A percentile compares a stretch with the other conserved stretches of the same genome.
Evolutionary conservation across 2,113 vertebrate genomes (phyloP).

Genomic region (Meleagris gallopavo): DNA sequence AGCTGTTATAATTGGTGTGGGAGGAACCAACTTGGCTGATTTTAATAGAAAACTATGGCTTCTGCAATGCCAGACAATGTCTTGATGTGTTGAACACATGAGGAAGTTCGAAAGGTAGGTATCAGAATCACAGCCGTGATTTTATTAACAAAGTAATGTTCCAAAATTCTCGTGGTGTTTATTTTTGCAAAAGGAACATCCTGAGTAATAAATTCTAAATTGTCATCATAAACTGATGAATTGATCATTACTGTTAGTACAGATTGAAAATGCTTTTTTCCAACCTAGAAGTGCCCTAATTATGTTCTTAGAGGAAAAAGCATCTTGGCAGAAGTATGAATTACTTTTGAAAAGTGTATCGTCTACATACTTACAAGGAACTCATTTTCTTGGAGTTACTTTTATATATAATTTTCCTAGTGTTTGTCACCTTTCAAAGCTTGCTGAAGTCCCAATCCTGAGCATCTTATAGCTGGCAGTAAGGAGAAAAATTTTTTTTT

Average conservation of each 20-base stretch:
- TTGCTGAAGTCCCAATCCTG: not conserved
- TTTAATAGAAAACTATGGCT: constrained; percentile 1
- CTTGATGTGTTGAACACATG: not conserved
- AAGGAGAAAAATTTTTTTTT: not conserved
- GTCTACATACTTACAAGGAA: not conserved
- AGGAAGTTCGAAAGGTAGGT: constrained; percentile 37
- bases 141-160: constrained; percentile 3
- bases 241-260: not conserved
- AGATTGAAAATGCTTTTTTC: not conserved
- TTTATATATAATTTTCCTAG: not conserved
- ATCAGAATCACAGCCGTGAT: not conserved
- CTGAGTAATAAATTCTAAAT: not conserved
- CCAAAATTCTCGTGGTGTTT: not conserved
- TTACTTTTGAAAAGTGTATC: not conserved
- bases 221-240: not conserved
- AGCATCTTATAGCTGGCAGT: not conserved
- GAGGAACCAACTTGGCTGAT: constrained; percentile 25
- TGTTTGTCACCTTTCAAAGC: not conserved
- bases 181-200: not conserved
- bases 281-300: not conserved
- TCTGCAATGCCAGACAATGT: not conserved
- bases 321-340: not conserved
- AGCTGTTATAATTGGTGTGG: constrained; percentile 12
- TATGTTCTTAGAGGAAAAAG: not conserved
- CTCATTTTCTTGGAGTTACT: not conserved